phyloP scores from a whole-genome alignment of 2,113 vertebrate genomes.

The Eonycteris spelaea region DNA sequence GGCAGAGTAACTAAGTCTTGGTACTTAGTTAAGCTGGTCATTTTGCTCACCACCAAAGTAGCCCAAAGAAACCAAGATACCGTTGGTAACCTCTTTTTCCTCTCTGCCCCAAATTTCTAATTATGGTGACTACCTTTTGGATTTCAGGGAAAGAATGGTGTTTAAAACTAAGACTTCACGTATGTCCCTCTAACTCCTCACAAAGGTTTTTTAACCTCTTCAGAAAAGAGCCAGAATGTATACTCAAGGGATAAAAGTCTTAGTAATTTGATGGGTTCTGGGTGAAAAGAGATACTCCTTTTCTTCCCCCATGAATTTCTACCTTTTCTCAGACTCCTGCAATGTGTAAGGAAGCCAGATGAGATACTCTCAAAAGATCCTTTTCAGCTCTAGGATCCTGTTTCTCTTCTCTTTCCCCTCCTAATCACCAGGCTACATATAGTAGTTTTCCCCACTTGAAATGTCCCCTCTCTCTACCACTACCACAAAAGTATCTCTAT shows the following conservation, averaged over 20 bases:
- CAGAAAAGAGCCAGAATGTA: background rate
- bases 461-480: background rate
- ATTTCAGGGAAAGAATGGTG: background rate
- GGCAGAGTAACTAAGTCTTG: background rate
- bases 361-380: background rate
- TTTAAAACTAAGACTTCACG: background rate
- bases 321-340: background rate
- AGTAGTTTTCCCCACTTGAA: slow-evolving; percentile 1
- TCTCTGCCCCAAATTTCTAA: background rate
- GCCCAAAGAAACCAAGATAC: background rate
- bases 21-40: background rate
- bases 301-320: background rate
- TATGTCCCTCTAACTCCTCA: background rate
- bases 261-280: background rate
- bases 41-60: background rate
- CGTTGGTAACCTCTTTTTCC: background rate
- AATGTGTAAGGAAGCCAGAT: background rate
- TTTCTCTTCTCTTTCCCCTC: background rate
- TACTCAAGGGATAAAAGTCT: background rate
- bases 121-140: background rate
- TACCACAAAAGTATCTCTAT: background rate
- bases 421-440: background rate
- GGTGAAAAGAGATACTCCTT: background rate
- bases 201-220: background rate
- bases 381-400: background rate